Evolutionary conservation across 2,888 invertebrate species (phyloP).

Genomic region (Stenoptilia bipunctidactyla): DNA sequence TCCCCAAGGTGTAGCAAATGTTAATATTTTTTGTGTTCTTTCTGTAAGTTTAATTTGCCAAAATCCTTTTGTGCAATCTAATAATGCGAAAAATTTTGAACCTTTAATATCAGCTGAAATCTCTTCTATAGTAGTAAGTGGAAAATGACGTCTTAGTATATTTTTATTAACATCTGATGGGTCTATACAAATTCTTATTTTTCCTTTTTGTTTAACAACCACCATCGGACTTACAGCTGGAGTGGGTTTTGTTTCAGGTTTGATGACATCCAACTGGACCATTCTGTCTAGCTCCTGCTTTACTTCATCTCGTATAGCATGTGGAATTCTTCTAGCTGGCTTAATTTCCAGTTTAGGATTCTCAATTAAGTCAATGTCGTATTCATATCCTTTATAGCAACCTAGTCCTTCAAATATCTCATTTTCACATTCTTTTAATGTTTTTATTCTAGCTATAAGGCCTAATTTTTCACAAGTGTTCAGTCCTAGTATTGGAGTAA

Average conservation of each 20-base stretch:
- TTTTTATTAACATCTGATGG: too few species aligned
- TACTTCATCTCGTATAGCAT: constrained; percentile 5
- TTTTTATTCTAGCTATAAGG: constrained; percentile 1
- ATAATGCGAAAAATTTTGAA: too few species aligned
- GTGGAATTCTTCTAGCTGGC: constrained; percentile 11
- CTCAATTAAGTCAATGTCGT: constrained; percentile 10
- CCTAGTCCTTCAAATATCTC: constrained; percentile 9
- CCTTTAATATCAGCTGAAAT: too few species aligned
- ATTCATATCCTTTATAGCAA: constrained; percentile 6
- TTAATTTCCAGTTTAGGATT: constrained; percentile 6
- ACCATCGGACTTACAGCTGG: constrained; percentile 9
- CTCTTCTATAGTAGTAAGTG: too few species aligned
- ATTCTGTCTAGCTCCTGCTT: constrained; percentile 7
- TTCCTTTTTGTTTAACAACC: constrained; percentile 6
- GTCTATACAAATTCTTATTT: constrained; percentile 8
- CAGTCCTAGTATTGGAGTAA: constrained; percentile 6
- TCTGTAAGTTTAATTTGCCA: too few species aligned
- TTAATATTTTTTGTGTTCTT: too few species aligned
- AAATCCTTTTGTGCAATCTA: too few species aligned
- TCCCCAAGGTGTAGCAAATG: too few species aligned
- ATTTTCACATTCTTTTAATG: background rate
- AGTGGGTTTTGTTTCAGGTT: constrained; percentile 6
- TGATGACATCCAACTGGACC: constrained; percentile 3
- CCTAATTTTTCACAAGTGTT: constrained; percentile 4
- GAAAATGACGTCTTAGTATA: too few species aligned